Conservation (phyloP, 1,140 invertebrate species). For the Sycophila sp. region DNA sequence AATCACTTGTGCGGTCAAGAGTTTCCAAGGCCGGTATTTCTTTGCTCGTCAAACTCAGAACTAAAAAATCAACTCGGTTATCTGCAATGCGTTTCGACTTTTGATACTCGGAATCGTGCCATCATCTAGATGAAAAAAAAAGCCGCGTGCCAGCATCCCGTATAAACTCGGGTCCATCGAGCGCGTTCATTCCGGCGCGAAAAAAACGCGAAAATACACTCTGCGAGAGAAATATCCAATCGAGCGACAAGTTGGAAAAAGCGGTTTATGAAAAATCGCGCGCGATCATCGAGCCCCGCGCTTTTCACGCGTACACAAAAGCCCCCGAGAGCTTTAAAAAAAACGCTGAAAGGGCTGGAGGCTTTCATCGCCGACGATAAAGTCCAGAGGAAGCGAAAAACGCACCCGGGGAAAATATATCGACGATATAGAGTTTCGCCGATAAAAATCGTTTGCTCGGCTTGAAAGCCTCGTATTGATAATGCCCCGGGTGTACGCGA, state of each 20-base stretch:
- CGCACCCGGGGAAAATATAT: constrained; percentile 43
- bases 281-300: not conserved
- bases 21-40: too few relatives aligned
- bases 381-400: constrained; percentile 42
- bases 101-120: not conserved
- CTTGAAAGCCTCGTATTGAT: constrained; percentile 14
- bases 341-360: constrained; percentile 36
- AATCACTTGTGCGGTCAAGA: too few relatives aligned
- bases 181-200: not conserved
- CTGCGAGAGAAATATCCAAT: not conserved
- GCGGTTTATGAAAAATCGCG: constrained; percentile 35
- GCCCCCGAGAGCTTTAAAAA: constrained; percentile 29
- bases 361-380: constrained; percentile 56
- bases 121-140: not conserved
- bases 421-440: constrained; percentile 49
- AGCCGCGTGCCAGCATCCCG: not conserved
- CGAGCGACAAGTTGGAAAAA: constrained; percentile 1
- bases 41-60: too few relatives aligned
- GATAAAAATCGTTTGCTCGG: constrained; percentile 54
- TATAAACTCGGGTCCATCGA: not conserved
- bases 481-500: not conserved
- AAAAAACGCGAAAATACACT: constrained; percentile 12
- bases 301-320: constrained; percentile 13
- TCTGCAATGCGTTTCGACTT: not conserved
- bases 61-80: too few relatives aligned